Base-by-base conservation (phyloP, 92 coral and sea anemone genomes). In the Paramuricea clavata region DNA sequence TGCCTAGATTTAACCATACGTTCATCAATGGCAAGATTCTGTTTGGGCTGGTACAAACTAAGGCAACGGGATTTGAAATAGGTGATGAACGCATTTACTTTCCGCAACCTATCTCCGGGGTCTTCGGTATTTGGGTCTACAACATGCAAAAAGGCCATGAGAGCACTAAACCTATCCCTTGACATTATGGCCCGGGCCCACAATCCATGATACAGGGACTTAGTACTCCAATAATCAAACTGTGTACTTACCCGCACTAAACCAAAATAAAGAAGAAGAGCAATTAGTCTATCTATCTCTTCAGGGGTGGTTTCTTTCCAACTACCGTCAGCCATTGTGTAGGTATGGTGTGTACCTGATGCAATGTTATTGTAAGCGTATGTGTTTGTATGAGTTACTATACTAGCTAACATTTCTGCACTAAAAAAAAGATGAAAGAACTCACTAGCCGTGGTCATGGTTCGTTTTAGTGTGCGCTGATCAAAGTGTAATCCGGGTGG, bases 241-340 rank as follows among this genome's bases (percentile, higher is more conserved):
- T 19, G 72, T 44, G 82, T 30, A 36, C 25, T 12, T 2, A 93
- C 93, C 43, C 34, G 50, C 11, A 93, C 92, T 72, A 93, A 83
- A 28, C 95, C 95, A 83, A 93, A 90, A 75, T 87, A 90, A 39
- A 90, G 78, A 1, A 83, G 47, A 3, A 84, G 42, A 6, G 92
- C 90, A 13, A 90, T 90, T 43, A 93, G 57, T 73, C 62, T 56
- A 28, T 81, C 67, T 26, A 93, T 87, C 59, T 88, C 94, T 13
- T 91, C 89, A 49, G 92, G 39, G 26, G 85, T 76, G 44, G 81
- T 79, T n/a, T 93, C 94, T 33, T 39, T 44, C 94, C 96, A 93
- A 84, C 92, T 88, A 25, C 92, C 94, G 67, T 91, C 80, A n/a
- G 74, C 13, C 9, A 33, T 80, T 33, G 65, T 67, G 59, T 92